phyloP scores from a whole-genome alignment of 1,140 invertebrate species.

The Hyles vespertilio region DNA sequence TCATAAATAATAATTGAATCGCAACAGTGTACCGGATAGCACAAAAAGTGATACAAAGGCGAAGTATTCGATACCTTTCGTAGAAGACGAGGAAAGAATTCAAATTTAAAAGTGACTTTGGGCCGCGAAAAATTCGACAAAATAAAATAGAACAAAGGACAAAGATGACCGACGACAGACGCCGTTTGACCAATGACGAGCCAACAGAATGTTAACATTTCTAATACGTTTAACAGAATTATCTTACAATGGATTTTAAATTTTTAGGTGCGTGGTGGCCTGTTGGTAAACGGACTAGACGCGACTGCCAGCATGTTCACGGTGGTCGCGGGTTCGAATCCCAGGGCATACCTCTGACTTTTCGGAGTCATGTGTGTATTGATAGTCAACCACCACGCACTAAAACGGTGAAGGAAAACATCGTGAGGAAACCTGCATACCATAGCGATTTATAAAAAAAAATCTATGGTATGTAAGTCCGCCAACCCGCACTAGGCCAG shows the following conservation, averaged over 20 bases:
- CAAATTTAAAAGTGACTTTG: slow-evolving; percentile 57
- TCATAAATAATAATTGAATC: slow-evolving; percentile 67
- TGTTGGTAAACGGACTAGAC: no score
- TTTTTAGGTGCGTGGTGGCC: no score
- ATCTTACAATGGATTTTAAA: not conserved
- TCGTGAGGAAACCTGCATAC: no score
- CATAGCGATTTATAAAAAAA: no score
- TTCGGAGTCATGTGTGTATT: no score
- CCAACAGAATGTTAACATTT: slow-evolving; percentile 3
- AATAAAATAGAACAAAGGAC: slow-evolving; percentile 55
- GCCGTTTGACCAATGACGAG: slow-evolving; percentile 27
- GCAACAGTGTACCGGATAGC: slow-evolving; percentile 54
- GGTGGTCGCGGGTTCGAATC: no score
- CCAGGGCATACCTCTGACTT: no score
- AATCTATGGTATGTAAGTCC: no score
- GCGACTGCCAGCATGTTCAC: no score
- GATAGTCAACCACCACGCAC: no score
- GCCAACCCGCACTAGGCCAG: no score
- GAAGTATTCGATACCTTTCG: slow-evolving; percentile 72
- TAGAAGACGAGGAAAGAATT: slow-evolving; percentile 71
- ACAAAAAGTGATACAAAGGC: slow-evolving; percentile 74
- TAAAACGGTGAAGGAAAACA: no score
- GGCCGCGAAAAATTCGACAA: slow-evolving; percentile 61
- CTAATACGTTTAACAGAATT: not conserved
- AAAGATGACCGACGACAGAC: slow-evolving; percentile 41